phyloP scores from a whole-genome alignment of 2,113 vertebrate species.

The Paramisgurnus dabryanus region DNA sequence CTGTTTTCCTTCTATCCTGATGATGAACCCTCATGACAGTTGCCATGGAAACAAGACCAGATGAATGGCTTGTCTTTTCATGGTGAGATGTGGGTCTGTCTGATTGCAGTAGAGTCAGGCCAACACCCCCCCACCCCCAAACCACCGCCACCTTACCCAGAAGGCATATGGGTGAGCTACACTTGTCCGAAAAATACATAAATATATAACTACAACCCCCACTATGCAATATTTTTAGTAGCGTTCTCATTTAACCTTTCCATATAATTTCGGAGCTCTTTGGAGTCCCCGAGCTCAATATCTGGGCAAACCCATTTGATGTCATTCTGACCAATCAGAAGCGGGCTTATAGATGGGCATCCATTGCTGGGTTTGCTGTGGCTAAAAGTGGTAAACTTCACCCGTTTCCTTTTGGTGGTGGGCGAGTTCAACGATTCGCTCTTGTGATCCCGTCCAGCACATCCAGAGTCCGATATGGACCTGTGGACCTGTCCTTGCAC shows the following conservation, averaged over 20 bases:
- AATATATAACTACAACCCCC: slow-evolving; percentile 29
- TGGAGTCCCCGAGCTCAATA: slow-evolving; percentile 80
- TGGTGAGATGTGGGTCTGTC: slow-evolving; percentile 55
- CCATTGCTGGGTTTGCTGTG: slow-evolving; percentile 80
- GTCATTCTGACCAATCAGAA: slow-evolving; percentile 80
- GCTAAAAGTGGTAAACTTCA: slow-evolving; percentile 92
- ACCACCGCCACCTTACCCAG: slow-evolving; percentile 65
- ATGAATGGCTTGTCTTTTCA: slow-evolving; percentile 57
- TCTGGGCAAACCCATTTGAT: slow-evolving; percentile 91
- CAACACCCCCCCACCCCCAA: not conserved
- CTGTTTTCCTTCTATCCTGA: slow-evolving; percentile 53
- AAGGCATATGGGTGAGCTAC: slow-evolving; percentile 84
- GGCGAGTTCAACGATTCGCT: slow-evolving; percentile 80
- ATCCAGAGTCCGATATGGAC: slow-evolving; percentile 63
- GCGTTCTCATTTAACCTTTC: slow-evolving; percentile 85
- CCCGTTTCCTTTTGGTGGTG: slow-evolving; percentile 88
- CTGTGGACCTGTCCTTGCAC: slow-evolving; percentile 66
- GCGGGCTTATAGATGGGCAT: slow-evolving; percentile 81
- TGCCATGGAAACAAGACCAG: slow-evolving; percentile 61
- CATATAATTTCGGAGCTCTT: slow-evolving; percentile 84
- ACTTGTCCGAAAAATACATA: slow-evolving; percentile 48
- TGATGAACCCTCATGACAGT: slow-evolving; percentile 57
- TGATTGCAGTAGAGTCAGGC: slow-evolving; percentile 47
- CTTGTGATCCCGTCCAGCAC: slow-evolving; percentile 69
- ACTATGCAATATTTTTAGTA: slow-evolving; percentile 73